phyloP scores from a whole-genome alignment of 2,113 vertebrate genomes.

The Asarcornis scutulata region DNA sequence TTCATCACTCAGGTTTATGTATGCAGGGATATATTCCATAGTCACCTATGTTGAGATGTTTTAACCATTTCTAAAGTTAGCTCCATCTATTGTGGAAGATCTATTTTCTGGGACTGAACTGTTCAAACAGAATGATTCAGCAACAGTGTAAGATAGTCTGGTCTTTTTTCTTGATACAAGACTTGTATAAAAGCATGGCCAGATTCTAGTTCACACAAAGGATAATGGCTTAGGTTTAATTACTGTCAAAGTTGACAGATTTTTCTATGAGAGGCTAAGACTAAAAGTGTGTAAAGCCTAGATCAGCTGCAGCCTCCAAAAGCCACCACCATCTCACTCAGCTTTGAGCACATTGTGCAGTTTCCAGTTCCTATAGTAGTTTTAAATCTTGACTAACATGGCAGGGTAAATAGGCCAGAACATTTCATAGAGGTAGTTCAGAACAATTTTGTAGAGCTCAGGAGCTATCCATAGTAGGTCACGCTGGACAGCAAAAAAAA shows the following conservation, averaged over 20 bases:
- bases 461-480: neutral
- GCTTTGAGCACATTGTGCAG: neutral
- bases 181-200: neutral
- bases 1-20: neutral
- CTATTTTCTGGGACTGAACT: neutral
- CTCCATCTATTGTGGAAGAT: neutral
- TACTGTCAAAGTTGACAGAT: neutral
- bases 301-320: rapidly evolving
- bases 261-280: neutral
- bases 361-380: neutral
- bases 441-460: neutral
- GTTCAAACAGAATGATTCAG: neutral
- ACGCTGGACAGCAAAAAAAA: neutral
- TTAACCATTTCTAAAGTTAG: neutral
- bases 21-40: neutral
- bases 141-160: neutral
- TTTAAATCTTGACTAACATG: neutral
- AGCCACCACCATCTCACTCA: neutral
- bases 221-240: neutral
- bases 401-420: neutral
- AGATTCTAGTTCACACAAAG: neutral
- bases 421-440: neutral
- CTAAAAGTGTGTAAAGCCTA: neutral
- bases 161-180: neutral
- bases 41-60: neutral